These are phyloP conservation scores for Phyto melanocephala DNA, from an alignment of 2,888 invertebrate species.

Conservation along the genomic window DNA sequence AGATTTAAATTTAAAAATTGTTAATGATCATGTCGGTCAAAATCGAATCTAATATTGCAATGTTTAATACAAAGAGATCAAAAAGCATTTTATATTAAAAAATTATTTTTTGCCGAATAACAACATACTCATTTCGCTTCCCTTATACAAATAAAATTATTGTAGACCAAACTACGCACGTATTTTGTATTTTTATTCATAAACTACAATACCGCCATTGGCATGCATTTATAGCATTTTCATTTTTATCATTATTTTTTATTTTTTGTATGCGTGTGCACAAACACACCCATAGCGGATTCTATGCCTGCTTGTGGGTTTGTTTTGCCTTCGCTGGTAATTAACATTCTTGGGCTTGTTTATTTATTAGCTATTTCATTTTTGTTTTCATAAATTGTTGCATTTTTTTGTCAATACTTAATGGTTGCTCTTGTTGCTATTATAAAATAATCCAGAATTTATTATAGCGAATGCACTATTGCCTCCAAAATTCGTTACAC, in stretches of 20 bases:
- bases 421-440: neutral
- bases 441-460: conserved; percentile 29
- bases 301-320: neutral
- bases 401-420: neutral
- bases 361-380: conserved; percentile 14
- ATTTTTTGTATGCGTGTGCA: conserved; percentile 9
- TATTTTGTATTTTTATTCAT: neutral
- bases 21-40: no score
- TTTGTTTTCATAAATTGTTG: neutral
- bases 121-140: no score
- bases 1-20: no score
- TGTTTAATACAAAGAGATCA: no score
- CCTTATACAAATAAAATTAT: no score
- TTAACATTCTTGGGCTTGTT: neutral
- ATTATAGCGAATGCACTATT: neutral
- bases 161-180: neutral
- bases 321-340: neutral
- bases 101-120: no score
- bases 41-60: no score
- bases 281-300: neutral
- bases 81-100: no score
- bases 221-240: neutral
- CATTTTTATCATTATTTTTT: conserved; percentile 1
- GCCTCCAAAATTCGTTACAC: neutral
- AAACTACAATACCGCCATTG: neutral